These are phyloP conservation scores for Potorous gilbertii DNA, from an alignment of 2,797 vertebrate species.

Conservation along the genomic window DNA sequence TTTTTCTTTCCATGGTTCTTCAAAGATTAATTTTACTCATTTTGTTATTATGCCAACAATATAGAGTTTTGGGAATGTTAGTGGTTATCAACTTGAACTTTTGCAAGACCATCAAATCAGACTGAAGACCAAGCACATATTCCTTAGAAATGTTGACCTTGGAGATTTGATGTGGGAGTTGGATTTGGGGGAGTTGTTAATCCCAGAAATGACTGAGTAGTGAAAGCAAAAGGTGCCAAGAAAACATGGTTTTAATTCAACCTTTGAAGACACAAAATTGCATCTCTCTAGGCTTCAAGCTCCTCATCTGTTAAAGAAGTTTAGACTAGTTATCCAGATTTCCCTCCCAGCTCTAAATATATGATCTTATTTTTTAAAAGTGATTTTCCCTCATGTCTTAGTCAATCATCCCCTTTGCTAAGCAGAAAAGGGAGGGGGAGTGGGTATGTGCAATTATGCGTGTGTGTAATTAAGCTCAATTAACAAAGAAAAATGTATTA, in stretches of 20 bases:
- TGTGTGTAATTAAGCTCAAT: background rate
- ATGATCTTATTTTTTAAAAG: background rate
- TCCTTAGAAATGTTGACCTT: slow-evolving; percentile 29
- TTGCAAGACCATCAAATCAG: slow-evolving; percentile 15
- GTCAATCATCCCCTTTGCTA: background rate
- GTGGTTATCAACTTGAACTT: slow-evolving; percentile 43
- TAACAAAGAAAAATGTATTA: background rate
- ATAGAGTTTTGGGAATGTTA: slow-evolving; percentile 37
- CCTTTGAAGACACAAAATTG: background rate
- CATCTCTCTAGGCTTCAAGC: background rate
- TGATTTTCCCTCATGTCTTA: background rate
- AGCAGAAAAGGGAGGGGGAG: background rate
- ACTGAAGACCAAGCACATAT: background rate
- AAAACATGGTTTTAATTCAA: background rate
- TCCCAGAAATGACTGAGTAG: background rate
- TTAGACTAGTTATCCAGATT: background rate
- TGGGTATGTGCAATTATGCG: background rate
- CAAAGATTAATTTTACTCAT: slow-evolving; percentile 74
- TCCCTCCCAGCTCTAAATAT: background rate
- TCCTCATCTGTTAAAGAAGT: background rate
- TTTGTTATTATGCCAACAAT: slow-evolving; percentile 59
- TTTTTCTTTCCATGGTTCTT: slow-evolving; percentile 67
- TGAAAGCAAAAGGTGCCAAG: background rate
- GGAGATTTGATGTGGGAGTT: background rate
- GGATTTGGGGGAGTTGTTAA: background rate